phyloP scores from a whole-genome alignment of 2,797 vertebrate genomes.

The Cuniculus paca region DNA sequence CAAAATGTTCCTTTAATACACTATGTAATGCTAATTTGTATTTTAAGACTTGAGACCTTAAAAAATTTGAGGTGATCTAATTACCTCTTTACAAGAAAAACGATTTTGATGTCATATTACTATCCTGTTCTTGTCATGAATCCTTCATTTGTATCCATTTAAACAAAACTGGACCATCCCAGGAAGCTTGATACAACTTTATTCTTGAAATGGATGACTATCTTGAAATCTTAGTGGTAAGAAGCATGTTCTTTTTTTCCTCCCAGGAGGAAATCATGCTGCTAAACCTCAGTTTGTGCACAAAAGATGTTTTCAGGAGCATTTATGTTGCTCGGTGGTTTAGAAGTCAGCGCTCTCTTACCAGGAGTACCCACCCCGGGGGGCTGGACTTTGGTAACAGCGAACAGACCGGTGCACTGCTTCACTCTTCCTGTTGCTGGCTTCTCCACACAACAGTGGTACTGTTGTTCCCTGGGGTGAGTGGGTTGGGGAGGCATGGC shows the following conservation, averaged over 20 bases:
- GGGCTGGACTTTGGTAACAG: conserved; percentile 58
- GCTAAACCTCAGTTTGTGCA: conserved; percentile 61
- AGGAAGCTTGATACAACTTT: neutral
- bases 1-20: neutral
- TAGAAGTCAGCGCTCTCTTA: conserved; percentile 34
- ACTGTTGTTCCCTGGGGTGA: neutral
- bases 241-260: rapidly evolving
- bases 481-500: neutral
- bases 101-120: neutral
- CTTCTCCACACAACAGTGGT: neutral
- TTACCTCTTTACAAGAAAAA: conserved; percentile 11
- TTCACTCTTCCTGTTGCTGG: neutral
- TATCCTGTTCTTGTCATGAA: neutral
- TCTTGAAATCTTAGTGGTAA: neutral
- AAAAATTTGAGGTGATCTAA: neutral
- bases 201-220: neutral
- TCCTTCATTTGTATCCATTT: neutral
- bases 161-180: neutral
- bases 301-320: conserved; percentile 19
- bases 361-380: neutral
- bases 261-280: neutral
- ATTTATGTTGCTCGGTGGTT: neutral
- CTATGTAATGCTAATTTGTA: neutral
- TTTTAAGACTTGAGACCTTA: neutral
- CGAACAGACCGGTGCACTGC: neutral